These are phyloP conservation scores for Antennarius striatus DNA, from an alignment of 2,113 vertebrate genomes.

Conservation along the genomic window DNA sequence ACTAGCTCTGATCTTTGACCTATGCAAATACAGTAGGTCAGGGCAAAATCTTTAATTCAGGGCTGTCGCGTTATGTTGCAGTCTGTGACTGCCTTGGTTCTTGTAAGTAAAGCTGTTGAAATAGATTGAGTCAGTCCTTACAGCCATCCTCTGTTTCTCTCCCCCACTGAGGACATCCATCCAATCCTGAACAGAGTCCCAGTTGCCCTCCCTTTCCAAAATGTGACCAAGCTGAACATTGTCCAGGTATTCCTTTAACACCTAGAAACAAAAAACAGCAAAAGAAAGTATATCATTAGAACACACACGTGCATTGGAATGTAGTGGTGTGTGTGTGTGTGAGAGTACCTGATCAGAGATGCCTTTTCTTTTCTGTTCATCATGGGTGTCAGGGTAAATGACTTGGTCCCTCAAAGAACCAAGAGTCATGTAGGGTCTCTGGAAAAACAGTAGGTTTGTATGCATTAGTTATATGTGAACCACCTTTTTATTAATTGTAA, in stretches of 20 bases:
- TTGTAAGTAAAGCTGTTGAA: not conserved
- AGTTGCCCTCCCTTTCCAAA: constrained; percentile 91
- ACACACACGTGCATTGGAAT: not conserved
- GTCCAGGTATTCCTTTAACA: constrained; percentile 96
- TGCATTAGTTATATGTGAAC: not conserved
- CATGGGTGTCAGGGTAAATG: constrained; percentile 93
- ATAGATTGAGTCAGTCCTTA: constrained; percentile 68
- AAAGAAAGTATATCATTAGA: not conserved
- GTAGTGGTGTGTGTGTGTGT: not conserved
- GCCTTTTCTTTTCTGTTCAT: constrained; percentile 90
- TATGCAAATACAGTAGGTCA: too few species aligned
- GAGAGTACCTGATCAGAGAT: constrained; percentile 88
- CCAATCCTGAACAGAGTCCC: constrained; percentile 96
- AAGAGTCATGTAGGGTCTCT: constrained; percentile 99
- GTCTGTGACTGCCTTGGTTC: not conserved
- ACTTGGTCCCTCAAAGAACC: constrained; percentile 96
- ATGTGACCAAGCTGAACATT: constrained; percentile 96
- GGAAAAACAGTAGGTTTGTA: constrained; percentile 9
- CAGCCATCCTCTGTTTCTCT: constrained; percentile 98
- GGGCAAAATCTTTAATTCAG: too few species aligned
- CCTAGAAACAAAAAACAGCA: constrained; percentile 69
- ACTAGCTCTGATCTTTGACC: too few species aligned
- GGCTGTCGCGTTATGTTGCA: too few species aligned
- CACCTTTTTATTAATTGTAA: too few species aligned
- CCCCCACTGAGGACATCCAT: constrained; percentile 99